Conservation (phyloP, 2,113 vertebrate genomes). For the Pitta sordida region DNA sequence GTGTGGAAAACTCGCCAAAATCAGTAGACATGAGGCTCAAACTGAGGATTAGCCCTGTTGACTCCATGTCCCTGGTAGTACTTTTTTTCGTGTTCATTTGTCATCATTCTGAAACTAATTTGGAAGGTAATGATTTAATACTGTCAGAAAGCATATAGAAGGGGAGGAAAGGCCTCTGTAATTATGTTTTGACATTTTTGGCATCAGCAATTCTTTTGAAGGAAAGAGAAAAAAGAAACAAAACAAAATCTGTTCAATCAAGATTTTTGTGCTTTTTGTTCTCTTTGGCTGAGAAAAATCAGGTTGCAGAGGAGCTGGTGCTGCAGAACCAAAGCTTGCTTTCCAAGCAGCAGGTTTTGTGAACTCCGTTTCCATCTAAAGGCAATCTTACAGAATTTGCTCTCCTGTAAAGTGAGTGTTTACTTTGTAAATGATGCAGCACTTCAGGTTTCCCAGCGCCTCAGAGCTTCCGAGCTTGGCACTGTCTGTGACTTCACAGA, state of each 20-base stretch:
- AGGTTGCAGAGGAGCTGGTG: not conserved
- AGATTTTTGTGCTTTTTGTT: conserved; percentile 10
- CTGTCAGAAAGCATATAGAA: not conserved
- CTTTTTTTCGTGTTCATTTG: not conserved
- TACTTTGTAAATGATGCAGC: not conserved
- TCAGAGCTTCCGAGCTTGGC: not conserved
- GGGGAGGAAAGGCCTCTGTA: not conserved
- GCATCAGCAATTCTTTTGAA: conserved; percentile 12
- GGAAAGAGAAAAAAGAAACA: conserved; percentile 6
- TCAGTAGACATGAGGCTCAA: not conserved
- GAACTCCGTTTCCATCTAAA: not conserved
- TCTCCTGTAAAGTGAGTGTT: not conserved
- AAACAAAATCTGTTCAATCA: conserved; percentile 33
- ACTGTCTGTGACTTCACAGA: not conserved
- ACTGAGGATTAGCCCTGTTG: not conserved
- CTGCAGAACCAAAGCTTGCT: not conserved
- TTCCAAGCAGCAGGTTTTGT: not conserved
- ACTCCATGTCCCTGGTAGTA: not conserved
- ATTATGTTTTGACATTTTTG: conserved; percentile 49
- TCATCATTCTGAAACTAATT: not conserved
- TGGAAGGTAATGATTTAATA: conserved; percentile 20
- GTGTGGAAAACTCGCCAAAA: not conserved
- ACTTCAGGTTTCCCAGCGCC: not conserved
- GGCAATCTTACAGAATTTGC: not conserved
- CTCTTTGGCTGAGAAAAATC: not conserved